Base-by-base conservation (phyloP, 2,797 vertebrate genomes). In the Acipenser oxyrinchus region DNA sequence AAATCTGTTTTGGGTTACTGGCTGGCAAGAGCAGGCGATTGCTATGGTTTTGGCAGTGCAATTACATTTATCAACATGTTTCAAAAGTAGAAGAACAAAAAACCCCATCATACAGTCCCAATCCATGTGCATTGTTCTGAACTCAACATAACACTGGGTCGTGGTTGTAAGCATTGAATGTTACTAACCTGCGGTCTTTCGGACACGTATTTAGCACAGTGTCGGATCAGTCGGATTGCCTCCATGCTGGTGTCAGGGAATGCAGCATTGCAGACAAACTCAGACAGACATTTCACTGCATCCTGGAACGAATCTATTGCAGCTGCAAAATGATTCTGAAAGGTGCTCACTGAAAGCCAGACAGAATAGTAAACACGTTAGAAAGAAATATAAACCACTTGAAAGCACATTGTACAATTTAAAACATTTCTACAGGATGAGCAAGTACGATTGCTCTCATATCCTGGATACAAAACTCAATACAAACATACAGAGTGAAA, bases 201-300 rank as follows among this genome's bases (percentile, higher is more conserved):
- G 0, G 93, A 94, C 71, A 97, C 93, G 0, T 96, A 98, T 91
- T 88, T 94, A 15, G 94, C 95, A 63, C 95, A 98, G 70, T 94
- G 95, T 0, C 94, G 92, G 69, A 97, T 98, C 52, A 96, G 93
- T 2, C 95, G 79, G 71, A 98, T 97, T 4, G 95, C 93, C 80
- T 98, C 95, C 94, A 97, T 98, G 81, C 95, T 95, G 51, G 94
- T 97, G 82, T 98, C 95, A 0, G 95, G 95, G 75, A 97, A 98
- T 0, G 93, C 92, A 2, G 93, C 91, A 0, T 98, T 98, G 65
- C 95, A 98, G 72, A 95, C 95, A 71, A 98, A 98, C 83, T 98
- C 95, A 0, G 95, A 97, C 65, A 98, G 85, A 77, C 95, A 98
- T 84, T 96, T 98, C 4, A 98, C 93, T 0, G 94, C 95, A 11